Conservation (phyloP, 2,888 invertebrate species). For the Habroteleia sp. region DNA sequence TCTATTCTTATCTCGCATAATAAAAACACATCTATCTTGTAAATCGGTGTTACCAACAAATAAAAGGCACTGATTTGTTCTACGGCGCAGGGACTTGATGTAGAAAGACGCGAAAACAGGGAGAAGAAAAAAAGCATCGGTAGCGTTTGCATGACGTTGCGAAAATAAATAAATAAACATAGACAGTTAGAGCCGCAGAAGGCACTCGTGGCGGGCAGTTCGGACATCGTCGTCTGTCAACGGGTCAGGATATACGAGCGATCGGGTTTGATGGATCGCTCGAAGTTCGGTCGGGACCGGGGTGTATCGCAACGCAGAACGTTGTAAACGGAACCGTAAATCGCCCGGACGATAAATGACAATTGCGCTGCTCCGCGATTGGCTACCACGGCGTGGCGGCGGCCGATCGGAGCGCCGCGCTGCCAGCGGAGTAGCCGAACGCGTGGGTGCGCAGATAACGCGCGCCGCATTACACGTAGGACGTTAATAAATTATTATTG, state of each 20-base stretch:
- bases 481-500: constrained; percentile 76
- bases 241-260: constrained; percentile 66
- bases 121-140: constrained; percentile 19
- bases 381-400: constrained; percentile 67
- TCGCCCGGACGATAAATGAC: constrained; percentile 78
- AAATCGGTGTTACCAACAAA: too few species aligned
- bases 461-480: constrained; percentile 69
- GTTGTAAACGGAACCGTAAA: constrained; percentile 78
- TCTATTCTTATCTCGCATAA: too few species aligned
- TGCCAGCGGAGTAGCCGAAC: constrained; percentile 68
- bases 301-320: constrained; percentile 46
- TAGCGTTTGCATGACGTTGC: constrained; percentile 48
- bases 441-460: constrained; percentile 74
- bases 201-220: constrained; percentile 25
- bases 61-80: constrained; percentile 21
- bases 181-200: constrained; percentile 37
- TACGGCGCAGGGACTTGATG: not conserved
- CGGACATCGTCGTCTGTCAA: constrained; percentile 43
- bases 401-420: constrained; percentile 23
- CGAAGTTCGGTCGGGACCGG: constrained; percentile 60
- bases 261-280: constrained; percentile 67
- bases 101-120: not conserved
- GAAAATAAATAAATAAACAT: constrained; percentile 45
- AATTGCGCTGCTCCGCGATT: constrained; percentile 74
- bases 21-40: too few species aligned